A percentile compares a stretch with the other conserved stretches of the same genome.
Conservation (phyloP, 30 jellyfish, hydroid and myxozoan genomes). For the Aurelia aurita complex sp. Pacific region DNA sequence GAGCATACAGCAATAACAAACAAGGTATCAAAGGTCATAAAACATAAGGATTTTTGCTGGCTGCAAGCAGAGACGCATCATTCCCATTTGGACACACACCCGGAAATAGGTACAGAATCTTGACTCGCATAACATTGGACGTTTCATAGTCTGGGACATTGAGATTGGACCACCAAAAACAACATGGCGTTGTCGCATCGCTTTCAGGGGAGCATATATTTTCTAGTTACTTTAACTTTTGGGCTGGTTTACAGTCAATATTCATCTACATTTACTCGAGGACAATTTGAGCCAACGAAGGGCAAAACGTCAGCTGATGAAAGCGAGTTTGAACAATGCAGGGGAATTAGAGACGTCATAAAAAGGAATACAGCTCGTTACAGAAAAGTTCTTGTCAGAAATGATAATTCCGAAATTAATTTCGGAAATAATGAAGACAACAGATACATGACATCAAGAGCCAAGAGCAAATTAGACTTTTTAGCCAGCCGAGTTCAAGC, state of each 20-base stretch:
- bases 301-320: constrained; percentile 42
- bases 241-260: background rate
- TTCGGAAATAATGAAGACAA: constrained; percentile 74
- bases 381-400: constrained; percentile 85
- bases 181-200: no score
- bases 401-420: constrained; percentile 59
- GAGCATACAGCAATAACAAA: no score
- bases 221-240: no score
- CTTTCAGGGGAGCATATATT: no score
- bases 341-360: constrained; percentile 91
- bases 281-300: constrained; percentile 84
- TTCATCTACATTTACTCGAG: constrained; percentile 28
- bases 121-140: background rate
- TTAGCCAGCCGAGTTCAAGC: constrained; percentile 77
- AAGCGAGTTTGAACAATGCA: constrained; percentile 76
- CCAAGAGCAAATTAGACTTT: constrained; percentile 85
- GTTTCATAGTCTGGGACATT: no score
- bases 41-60: no score
- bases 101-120: background rate
- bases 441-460: constrained; percentile 95
- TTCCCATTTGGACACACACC: background rate
- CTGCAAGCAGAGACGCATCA: background rate
- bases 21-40: no score
- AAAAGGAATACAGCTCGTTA: constrained; percentile 85
- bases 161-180: no score